These are phyloP conservation scores for Aulostomus chinensis DNA, from an alignment of 2,797 vertebrate genomes.

Conservation along the genomic window DNA sequence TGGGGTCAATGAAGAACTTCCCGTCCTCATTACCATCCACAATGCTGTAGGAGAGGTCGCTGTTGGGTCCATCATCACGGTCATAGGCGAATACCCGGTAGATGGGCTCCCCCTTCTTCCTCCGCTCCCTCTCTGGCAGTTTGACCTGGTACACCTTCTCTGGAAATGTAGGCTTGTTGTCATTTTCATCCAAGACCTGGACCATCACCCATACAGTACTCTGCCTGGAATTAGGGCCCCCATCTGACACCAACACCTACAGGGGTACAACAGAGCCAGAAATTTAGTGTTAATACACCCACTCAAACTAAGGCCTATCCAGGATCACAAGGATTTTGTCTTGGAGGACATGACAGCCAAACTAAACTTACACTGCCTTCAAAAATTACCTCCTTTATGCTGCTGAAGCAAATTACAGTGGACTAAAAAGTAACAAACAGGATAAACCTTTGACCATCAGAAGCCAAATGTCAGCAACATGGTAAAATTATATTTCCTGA, in stretches of 20 bases:
- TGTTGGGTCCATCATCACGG: constrained; percentile 90
- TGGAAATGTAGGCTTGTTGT: constrained; percentile 93
- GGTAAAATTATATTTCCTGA: too few species aligned
- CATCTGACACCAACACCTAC: constrained; percentile 91
- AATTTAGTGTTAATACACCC: too few species aligned
- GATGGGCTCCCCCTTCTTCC: constrained; percentile 90
- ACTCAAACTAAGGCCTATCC: too few species aligned
- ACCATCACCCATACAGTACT: constrained; percentile 93
- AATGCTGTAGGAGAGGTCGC: constrained; percentile 93
- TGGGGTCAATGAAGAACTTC: constrained; percentile 95
- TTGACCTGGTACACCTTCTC: constrained; percentile 96
- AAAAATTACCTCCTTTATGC: too few species aligned
- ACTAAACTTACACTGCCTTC: too few species aligned
- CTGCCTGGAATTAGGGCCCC: constrained; percentile 85
- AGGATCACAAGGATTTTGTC: too few species aligned
- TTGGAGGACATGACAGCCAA: background rate
- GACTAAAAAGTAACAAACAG: too few species aligned
- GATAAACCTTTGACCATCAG: too few species aligned
- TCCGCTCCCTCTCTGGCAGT: constrained; percentile 90
- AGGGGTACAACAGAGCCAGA: background rate
- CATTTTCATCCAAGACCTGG: constrained; percentile 94
- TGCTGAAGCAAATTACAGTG: too few species aligned
- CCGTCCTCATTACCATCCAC: constrained; percentile 93
- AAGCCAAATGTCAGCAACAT: too few species aligned
- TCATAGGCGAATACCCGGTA: constrained; percentile 94